These are phyloP conservation scores for Drosophila teissieri DNA, from an alignment of 1,140 invertebrate genomes.

Conservation along the genomic window DNA sequence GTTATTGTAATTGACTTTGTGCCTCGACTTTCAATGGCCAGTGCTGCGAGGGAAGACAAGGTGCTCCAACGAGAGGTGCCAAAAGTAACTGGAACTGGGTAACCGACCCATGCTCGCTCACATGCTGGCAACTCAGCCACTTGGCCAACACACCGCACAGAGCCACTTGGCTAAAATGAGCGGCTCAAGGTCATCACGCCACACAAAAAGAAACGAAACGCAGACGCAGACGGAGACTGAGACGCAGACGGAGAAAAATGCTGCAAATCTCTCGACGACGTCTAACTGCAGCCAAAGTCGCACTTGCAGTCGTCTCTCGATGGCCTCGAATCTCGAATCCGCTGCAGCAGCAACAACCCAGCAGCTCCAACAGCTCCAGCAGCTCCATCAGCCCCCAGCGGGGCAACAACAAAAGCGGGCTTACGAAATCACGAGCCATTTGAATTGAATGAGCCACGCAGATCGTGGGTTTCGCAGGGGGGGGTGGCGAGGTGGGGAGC, in stretches of 20 bases:
- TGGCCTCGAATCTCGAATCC: conserved; percentile 69
- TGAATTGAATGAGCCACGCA: conserved; percentile 78
- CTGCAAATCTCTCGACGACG: conserved; percentile 53
- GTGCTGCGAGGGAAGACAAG: conserved; percentile 25
- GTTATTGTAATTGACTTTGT: neutral
- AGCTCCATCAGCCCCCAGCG: conserved; percentile 41
- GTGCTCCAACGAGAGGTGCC: conserved; percentile 47
- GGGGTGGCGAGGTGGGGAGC: conserved; percentile 37
- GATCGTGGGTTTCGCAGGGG: conserved; percentile 35
- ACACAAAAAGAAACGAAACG: conserved; percentile 66
- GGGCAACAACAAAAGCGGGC: conserved; percentile 65
- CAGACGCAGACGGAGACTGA: conserved; percentile 16
- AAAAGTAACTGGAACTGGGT: conserved; percentile 79
- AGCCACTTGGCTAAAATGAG: conserved; percentile 78
- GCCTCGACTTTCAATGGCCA: conserved; percentile 1
- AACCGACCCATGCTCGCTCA: conserved; percentile 23
- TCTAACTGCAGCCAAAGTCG: conserved; percentile 74
- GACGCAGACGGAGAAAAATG: conserved; percentile 10
- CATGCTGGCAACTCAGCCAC: conserved; percentile 27
- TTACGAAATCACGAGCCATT: conserved; percentile 83
- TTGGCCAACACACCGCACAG: conserved; percentile 56
- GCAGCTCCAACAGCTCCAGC: conserved; percentile 15
- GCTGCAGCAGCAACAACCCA: conserved; percentile 53
- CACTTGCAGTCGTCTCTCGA: conserved; percentile 70
- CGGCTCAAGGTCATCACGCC: conserved; percentile 82